Evolutionary conservation across 2,888 invertebrate species (phyloP).

Genomic region (Congeria kusceri): DNA sequence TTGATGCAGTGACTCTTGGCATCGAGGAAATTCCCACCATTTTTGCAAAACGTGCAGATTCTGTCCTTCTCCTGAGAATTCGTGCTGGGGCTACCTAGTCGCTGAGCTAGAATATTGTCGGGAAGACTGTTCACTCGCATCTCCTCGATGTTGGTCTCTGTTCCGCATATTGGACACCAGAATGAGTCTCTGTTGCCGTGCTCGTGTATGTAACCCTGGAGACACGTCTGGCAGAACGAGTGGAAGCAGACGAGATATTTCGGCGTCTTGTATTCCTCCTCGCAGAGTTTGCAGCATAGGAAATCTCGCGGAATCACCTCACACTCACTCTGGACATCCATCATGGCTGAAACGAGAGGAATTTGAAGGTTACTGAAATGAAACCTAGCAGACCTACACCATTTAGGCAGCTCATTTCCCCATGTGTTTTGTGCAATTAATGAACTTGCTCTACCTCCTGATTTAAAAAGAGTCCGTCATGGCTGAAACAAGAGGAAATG

Average conservation of each 20-base stretch:
- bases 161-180: constrained; percentile 76
- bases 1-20: constrained; percentile 72
- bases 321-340: constrained; percentile 73
- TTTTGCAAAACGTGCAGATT: constrained; percentile 69
- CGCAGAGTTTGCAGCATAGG: constrained; percentile 77
- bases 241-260: constrained; percentile 77
- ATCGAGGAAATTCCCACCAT: constrained; percentile 70
- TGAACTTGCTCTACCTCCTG: no score
- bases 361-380: not conserved
- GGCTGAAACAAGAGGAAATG: no score
- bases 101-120: constrained; percentile 74
- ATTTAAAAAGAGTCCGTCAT: no score
- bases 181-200: constrained; percentile 61
- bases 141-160: constrained; percentile 50
- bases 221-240: constrained; percentile 70
- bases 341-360: constrained; percentile 64
- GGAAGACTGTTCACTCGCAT: constrained; percentile 59
- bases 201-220: constrained; percentile 50
- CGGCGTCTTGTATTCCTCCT: constrained; percentile 77
- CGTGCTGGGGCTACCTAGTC: constrained; percentile 66
- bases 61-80: constrained; percentile 57
- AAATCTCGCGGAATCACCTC: constrained; percentile 78
- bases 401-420: no score
- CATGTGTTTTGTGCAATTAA: no score
- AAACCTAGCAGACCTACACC: no score